These are phyloP conservation scores for Philypnodon macrostomus DNA, from an alignment of 2,797 vertebrate species.

Conservation along the genomic window DNA sequence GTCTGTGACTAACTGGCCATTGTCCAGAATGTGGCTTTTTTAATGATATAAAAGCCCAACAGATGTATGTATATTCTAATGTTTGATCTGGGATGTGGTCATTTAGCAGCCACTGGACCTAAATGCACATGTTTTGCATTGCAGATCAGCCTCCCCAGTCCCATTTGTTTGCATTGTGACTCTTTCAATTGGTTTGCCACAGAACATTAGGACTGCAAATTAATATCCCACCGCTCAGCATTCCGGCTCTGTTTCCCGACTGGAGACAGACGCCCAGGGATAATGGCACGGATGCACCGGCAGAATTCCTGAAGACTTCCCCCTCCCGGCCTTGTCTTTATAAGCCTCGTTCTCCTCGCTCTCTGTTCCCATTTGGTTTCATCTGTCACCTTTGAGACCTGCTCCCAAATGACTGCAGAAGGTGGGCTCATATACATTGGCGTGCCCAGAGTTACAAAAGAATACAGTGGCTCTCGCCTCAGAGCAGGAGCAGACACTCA, in stretches of 20 bases:
- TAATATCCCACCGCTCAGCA: slow-evolving; percentile 61
- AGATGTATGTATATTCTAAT: too few relatives aligned
- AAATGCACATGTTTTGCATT: slow-evolving; percentile 51
- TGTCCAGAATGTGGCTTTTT: too few relatives aligned
- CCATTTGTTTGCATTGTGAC: slow-evolving; percentile 74
- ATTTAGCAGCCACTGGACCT: slow-evolving; percentile 19
- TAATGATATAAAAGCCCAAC: too few relatives aligned
- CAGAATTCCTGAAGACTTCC: slow-evolving; percentile 37
- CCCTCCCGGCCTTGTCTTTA: slow-evolving; percentile 29
- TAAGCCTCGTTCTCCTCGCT: slow-evolving; percentile 7
- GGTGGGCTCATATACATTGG: slow-evolving; percentile 35
- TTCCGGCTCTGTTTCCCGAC: slow-evolving; percentile 49
- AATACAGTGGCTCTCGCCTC: slow-evolving; percentile 40
- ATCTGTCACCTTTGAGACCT: slow-evolving; percentile 53
- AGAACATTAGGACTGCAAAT: slow-evolving; percentile 75
- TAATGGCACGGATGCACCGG: slow-evolving; percentile 41
- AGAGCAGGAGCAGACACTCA: slow-evolving; percentile 30
- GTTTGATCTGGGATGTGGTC: slow-evolving; percentile 9
- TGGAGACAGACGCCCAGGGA: slow-evolving; percentile 36
- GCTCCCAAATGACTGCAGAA: slow-evolving; percentile 51
- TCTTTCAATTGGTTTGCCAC: slow-evolving; percentile 69
- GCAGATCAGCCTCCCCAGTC: slow-evolving; percentile 62
- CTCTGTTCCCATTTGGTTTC: slow-evolving; percentile 30
- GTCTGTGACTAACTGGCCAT: too few relatives aligned
- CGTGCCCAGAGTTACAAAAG: slow-evolving; percentile 49